Base-by-base conservation (phyloP, 2,113 vertebrate genomes). In the Hemibagrus wyckioides region DNA sequence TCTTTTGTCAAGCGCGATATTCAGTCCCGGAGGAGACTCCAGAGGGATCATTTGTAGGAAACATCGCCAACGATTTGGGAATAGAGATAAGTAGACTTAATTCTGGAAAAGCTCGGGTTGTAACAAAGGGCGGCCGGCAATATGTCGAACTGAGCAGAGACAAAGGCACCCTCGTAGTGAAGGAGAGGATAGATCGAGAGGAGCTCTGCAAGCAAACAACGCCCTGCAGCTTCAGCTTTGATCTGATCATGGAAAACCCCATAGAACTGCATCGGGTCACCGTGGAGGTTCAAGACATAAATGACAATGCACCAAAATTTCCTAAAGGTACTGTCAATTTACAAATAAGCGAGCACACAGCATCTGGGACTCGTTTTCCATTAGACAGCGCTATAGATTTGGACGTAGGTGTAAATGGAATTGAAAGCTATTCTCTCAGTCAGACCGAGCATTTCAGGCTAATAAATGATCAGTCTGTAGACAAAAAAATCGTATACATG, bases 1-100 rank as follows among this genome's bases (percentile, higher is more conserved):
- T 80, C 6, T 69, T 25, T 48, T 89, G 92, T 79, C 94, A 93
- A 61, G 86, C 94, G 88, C 92, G 91, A 75, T 96, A 96, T 88
- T 93, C 94, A 0, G 91, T 95, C 79, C 93, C 91, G 0, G 96
- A 96, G 84, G 94, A 95, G 89, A 91, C 94, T 90, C 69, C 90
- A 59, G 89, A 91, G 67, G 94, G 94, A 3, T 93, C 94, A 0
- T 56, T 94, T 21, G 92, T 96, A 39, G 95, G 94, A 8, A 93
- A 94, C 44, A 92, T 95, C 5, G 95, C 94, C 13, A 91, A 92
- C 13, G 96, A 96, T 87, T 89, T 96, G 30, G 94, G 52, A 54
- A 54, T 54, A 54, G 52, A 54, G 52, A 54, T 54, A 54, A 76
- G n/a, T 48, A 76, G 73, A 76, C 73, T 76, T 48, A 36, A 13